Percentiles rank a stretch among this genome's conserved stretches.
These are phyloP conservation scores for Serilophus lunatus DNA, from an alignment of 2,113 vertebrate genomes.

Conservation along the genomic window DNA sequence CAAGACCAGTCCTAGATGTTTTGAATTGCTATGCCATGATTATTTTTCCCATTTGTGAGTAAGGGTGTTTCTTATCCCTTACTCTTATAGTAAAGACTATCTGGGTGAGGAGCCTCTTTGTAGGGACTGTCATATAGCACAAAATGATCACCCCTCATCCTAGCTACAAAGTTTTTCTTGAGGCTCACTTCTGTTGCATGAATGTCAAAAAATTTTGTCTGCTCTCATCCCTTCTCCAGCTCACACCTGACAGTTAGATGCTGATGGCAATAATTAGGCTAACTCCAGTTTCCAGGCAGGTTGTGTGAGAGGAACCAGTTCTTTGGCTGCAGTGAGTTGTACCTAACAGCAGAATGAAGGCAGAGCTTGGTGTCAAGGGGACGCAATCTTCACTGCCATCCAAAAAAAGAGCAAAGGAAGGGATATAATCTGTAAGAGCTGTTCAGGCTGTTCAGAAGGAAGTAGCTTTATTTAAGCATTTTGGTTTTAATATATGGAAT, in stretches of 20 bases:
- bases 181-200: not conserved
- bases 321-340: not conserved
- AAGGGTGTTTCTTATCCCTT: not conserved
- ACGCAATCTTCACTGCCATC: not conserved
- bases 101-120: not conserved
- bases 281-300: not conserved
- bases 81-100: not conserved
- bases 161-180: not conserved
- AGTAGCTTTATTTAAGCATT: not conserved
- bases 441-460: not conserved
- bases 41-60: not conserved
- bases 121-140: not conserved
- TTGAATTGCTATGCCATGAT: not conserved
- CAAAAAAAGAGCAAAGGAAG: not conserved
- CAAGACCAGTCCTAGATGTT: not conserved
- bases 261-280: not conserved
- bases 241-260: not conserved
- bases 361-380: not conserved
- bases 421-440: not conserved
- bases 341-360: not conserved
- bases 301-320: accelerated
- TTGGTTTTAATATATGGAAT: not conserved
- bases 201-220: not conserved
- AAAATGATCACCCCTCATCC: not conserved
- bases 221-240: not conserved